Conservation (phyloP, 2,797 vertebrate species). For the Acanthurus tractus region DNA sequence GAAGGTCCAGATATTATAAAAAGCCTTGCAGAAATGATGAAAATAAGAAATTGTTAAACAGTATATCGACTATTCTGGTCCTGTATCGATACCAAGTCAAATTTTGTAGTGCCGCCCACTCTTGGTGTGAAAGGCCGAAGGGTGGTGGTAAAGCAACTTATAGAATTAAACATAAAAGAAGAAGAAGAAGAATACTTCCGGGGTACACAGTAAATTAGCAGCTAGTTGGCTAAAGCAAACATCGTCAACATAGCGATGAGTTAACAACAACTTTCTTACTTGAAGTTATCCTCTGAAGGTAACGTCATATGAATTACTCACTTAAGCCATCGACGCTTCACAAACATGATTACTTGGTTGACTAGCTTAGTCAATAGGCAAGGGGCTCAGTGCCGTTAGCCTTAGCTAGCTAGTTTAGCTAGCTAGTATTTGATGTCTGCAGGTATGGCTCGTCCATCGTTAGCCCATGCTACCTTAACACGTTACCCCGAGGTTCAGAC, state of each 20-base stretch:
- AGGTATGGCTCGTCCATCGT: too few relatives aligned
- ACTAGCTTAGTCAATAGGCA: not conserved
- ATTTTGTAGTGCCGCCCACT: too few relatives aligned
- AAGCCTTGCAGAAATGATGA: too few relatives aligned
- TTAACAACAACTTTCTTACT: not conserved
- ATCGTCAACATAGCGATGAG: not conserved
- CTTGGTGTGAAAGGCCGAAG: too few relatives aligned
- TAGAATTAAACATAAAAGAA: too few relatives aligned
- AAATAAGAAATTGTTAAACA: too few relatives aligned
- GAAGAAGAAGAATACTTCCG: conserved; percentile 15
- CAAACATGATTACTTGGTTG: not conserved
- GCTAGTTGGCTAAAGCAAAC: not conserved
- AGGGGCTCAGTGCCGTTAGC: not conserved
- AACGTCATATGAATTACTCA: not conserved
- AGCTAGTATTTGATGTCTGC: not conserved
- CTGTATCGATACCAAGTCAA: too few relatives aligned
- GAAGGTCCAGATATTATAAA: too few relatives aligned
- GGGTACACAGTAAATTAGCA: not conserved
- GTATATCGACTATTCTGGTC: too few relatives aligned
- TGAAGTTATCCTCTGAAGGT: not conserved
- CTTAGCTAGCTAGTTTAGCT: not conserved
- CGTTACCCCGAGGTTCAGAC: not conserved
- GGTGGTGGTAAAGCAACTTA: too few relatives aligned
- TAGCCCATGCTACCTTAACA: too few relatives aligned
- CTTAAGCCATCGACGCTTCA: not conserved